These are phyloP conservation scores for Argyrosomus japonicus DNA, from an alignment of 2,113 vertebrate species.

Conservation along the genomic window DNA sequence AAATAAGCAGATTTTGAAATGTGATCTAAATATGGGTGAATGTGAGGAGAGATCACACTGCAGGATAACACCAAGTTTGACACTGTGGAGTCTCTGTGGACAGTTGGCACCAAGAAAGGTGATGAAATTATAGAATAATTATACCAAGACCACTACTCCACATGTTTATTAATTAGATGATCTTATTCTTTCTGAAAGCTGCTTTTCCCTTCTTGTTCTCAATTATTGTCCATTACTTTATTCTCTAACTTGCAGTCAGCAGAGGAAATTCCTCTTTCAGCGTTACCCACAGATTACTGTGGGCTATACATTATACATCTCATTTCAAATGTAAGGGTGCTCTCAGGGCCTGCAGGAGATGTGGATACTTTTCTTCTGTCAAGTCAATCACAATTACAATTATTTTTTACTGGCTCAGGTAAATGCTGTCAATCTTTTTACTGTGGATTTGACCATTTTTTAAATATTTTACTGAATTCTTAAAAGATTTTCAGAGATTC, in stretches of 20 bases:
- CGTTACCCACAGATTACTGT: not conserved
- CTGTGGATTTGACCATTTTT: not conserved
- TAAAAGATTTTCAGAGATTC: slow-evolving; percentile 7
- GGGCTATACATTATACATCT: not conserved
- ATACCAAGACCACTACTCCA: slow-evolving; percentile 4
- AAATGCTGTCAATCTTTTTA: not conserved
- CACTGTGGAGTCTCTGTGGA: slow-evolving; percentile 8
- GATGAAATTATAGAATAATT: slow-evolving; percentile 13
- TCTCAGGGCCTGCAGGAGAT: not conserved
- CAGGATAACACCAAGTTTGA: not conserved
- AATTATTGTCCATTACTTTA: not conserved
- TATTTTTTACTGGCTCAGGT: not conserved
- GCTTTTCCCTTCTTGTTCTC: not conserved
- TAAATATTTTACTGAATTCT: not conserved
- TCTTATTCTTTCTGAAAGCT: not conserved
- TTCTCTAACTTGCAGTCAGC: not conserved
- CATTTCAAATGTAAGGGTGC: not conserved
- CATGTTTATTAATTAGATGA: not conserved
- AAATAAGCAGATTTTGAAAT: not conserved
- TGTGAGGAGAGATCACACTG: not conserved
- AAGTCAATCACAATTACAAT: not conserved
- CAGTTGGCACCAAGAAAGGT: slow-evolving; percentile 8
- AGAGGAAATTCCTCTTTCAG: not conserved
- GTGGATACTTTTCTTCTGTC: not conserved
- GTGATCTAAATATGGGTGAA: not conserved